Conservation (phyloP, 1,140 invertebrate species). For the Camponotus vicinus region DNA sequence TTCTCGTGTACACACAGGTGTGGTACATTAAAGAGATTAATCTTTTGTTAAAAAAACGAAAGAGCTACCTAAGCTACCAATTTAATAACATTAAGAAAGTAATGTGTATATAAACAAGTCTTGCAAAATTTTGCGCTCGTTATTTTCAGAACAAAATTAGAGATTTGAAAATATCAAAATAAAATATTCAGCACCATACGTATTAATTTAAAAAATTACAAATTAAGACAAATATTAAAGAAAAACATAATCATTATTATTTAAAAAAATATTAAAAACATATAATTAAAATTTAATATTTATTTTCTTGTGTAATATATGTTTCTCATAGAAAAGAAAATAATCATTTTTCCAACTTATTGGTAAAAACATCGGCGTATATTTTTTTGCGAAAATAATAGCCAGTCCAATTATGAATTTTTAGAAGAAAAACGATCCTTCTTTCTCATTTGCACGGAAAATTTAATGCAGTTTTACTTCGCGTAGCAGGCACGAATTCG, state of each 20-base stretch:
- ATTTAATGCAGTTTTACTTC: constrained; percentile 36
- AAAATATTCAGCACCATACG: neutral
- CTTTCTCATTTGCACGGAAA: constrained; percentile 10
- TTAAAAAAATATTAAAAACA: too few relatives aligned
- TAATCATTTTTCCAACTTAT: constrained; percentile 7
- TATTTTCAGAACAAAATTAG: too few relatives aligned
- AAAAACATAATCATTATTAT: too few relatives aligned
- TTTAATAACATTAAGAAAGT: constrained; percentile 20
- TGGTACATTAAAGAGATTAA: constrained; percentile 21
- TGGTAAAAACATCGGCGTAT: neutral
- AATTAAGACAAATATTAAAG: neutral
- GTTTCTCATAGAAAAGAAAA: neutral
- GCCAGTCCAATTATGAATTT: constrained; percentile 36
- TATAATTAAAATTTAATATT: too few relatives aligned
- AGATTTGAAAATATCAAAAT: too few relatives aligned
- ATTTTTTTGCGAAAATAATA: neutral
- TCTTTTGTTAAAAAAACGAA: constrained; percentile 20
- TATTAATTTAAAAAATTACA: constrained; percentile 9
- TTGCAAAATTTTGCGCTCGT: neutral
- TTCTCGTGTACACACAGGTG: neutral
- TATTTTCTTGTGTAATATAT: too few relatives aligned
- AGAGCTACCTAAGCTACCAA: neutral
- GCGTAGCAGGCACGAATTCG: constrained; percentile 56
- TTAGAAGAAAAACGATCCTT: constrained; percentile 32
- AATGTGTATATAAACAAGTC: neutral